Evolutionary conservation across 37 sponge, comb jelly and placozoan species (phyloP).

Genomic region (Ephydatia muelleri): DNA sequence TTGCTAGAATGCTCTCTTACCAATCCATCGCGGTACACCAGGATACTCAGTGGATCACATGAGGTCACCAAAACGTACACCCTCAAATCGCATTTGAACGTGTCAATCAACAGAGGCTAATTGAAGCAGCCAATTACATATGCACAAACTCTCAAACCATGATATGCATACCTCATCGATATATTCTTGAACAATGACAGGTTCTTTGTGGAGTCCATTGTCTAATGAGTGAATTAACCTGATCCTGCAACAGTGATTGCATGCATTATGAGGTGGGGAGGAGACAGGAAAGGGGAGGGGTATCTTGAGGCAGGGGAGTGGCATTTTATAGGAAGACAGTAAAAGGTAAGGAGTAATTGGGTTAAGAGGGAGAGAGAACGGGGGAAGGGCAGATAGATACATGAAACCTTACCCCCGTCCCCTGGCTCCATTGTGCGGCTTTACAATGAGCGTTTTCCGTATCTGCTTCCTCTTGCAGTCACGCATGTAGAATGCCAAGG

Average conservation of each 20-base stretch:
- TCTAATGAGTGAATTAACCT: constrained; percentile 57
- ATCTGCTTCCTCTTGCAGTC: constrained; percentile 48
- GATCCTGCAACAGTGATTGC: constrained; percentile 42
- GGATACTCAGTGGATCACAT: constrained; percentile 74
- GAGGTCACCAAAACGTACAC: constrained; percentile 83
- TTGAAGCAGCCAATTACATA: not conserved
- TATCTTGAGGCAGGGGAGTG: not conserved
- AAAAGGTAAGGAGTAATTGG: too few species aligned
- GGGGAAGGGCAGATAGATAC: not conserved
- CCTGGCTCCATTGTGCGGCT: constrained; percentile 84
- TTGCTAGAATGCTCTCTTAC: constrained; percentile 11
- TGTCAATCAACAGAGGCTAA: constrained; percentile 79
- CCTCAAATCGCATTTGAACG: constrained; percentile 82
- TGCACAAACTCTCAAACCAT: not conserved
- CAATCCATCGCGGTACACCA: constrained; percentile 81
- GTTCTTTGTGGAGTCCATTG: constrained; percentile 26
- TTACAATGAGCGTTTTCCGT: constrained; percentile 73
- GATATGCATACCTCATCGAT: constrained; percentile 51
- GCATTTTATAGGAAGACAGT: too few species aligned
- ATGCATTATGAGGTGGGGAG: not conserved
- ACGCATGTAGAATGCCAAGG: constrained; percentile 31
- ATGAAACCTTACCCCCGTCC: constrained; percentile 75
- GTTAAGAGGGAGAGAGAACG: too few species aligned
- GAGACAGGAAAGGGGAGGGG: not conserved
- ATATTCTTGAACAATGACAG: constrained; percentile 86